phyloP scores from a whole-genome alignment of 2,888 invertebrate species.

The Hyposoter didymator region DNA sequence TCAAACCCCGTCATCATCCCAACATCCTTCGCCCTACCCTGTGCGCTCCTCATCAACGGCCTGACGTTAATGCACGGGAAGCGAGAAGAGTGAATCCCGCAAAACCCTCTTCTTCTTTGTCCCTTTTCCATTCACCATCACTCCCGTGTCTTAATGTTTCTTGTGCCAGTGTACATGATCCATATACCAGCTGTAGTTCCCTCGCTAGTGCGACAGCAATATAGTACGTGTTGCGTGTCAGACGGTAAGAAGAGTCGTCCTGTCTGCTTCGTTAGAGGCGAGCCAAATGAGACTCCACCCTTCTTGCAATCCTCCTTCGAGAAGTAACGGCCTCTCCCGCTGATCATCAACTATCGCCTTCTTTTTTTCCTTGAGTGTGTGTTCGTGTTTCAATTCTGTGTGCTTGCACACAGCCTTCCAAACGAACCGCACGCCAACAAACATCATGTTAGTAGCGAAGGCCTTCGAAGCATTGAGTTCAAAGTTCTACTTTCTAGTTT shows the following conservation, averaged over 20 bases:
- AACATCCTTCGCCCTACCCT: conserved; percentile 48
- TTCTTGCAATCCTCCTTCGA: conserved; percentile 39
- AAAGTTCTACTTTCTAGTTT: not conserved
- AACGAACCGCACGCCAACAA: conserved; percentile 29
- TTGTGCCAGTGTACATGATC: conserved; percentile 31
- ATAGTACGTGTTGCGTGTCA: conserved; percentile 59
- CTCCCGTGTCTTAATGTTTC: conserved; percentile 28
- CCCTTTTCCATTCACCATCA: conserved; percentile 12
- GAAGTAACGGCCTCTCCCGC: conserved; percentile 38
- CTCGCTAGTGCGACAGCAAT: conserved; percentile 27
- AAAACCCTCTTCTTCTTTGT: conserved; percentile 11
- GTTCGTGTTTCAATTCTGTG: conserved; percentile 11
- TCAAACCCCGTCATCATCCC: conserved; percentile 66
- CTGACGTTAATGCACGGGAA: conserved; percentile 64
- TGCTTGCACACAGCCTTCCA: conserved; percentile 19
- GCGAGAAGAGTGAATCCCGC: conserved; percentile 51
- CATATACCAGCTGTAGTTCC: conserved; percentile 44
- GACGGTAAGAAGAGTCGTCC: conserved; percentile 44
- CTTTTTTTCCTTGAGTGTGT: conserved; percentile 18
- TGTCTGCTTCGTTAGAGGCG: conserved; percentile 35
- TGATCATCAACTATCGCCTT: conserved; percentile 20
- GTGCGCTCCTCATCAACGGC: conserved; percentile 62
- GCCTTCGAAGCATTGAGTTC: conserved; percentile 1
- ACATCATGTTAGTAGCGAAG: conserved; percentile 25
- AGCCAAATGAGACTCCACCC: conserved; percentile 30